Base-by-base conservation (phyloP, 2,113 vertebrate species). In the Channa maculata region DNA sequence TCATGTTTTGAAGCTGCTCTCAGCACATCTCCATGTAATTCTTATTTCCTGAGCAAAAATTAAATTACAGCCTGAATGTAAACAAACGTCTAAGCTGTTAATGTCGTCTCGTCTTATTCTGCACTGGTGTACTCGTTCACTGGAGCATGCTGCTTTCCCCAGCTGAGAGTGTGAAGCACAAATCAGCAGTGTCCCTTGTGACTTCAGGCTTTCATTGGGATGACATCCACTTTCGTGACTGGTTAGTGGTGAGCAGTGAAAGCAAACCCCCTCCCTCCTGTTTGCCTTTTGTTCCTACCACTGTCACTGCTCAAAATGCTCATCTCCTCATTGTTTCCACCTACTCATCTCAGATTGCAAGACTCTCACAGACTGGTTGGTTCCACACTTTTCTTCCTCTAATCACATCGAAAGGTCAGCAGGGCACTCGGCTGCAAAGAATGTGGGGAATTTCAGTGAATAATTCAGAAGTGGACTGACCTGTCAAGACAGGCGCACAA, bases 391-490 rank as follows among this genome's bases (percentile, higher is more conserved):
- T 78, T 73, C 24, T 82, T 86, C 75, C 76, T 5, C 75, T 85
- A 81, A 85, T 89, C 85, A 84, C 76, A 70, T 83, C 77, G 79
- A 79, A 52, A 6, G 77, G 71, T 65, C 79, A 73, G 79, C 70
- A 9, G 80, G 65, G 46, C 48, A 41, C 70, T 77, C 38, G 5
- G 60, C 55, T 6, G 75, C 48, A 52, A 55, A 73, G 68, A 72
- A 82, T 62, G 61, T 49, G 44, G 54, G 80, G 79, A 79, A 81
- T 80, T 41, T 64, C 38, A 43, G 53, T 77, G 58, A 89, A 90
- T 85, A 84, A 89, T 85, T 80, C 49, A 84, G 62, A 24, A 58
- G 75, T 51, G 67, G 68, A 67, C 44, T 79, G 60, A 79, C 76
- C 70, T 50, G 48, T 75, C 15, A 57, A 71, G 63, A 55, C 48